Base-by-base conservation (phyloP, 2,113 vertebrate genomes). In the Mellivora capensis region DNA sequence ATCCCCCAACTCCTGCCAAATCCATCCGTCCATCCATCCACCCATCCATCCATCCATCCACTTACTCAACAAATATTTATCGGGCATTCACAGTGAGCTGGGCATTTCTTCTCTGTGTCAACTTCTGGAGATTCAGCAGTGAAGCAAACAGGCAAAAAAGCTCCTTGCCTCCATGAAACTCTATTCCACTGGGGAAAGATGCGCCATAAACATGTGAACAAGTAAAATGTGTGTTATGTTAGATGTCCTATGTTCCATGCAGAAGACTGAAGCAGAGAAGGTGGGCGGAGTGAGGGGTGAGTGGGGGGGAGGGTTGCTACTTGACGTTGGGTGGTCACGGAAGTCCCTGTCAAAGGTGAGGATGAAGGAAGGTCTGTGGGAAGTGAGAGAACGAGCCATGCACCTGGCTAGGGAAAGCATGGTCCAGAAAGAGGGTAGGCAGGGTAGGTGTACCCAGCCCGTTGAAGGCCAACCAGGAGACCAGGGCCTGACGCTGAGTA, bases 361-460 rank as follows among this genome's bases (percentile, higher is more conserved):
- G 5, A 34, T 37, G 8, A 39, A 18, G 7, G 39, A 25, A 44
- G 39, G 29, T 1, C 34, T 82, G 20, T 23, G 81, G 85, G 64
- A 74, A 69, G n/a, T 23, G 15, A 80, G 31, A 83, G 69, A 42
- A 23, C 39, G 39, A 71, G 9, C 37, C 3, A 0, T 0, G 25
- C 13, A 20, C 27, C 6, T 6, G 12, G 20, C 44, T 18, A 29
- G 8, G 47, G 57, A 39, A 80, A 47, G 12, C 27, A 0, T 39
- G 54, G 9, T 77, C 42, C 20, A 25, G n/a, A 25, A 59, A 10
- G n/a, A 69, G 27, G 12, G 7, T 14, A 25, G 10, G 72, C n/a
- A 20, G 47, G 1, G 1, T 7, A 1, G 11, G 23, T 11, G 62
- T 57, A 14, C n/a, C 44, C 7, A 18, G 14, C 15, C 61, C 2